Base-by-base conservation (phyloP, 2,113 vertebrate genomes). In the Hypanus sabinus region DNA sequence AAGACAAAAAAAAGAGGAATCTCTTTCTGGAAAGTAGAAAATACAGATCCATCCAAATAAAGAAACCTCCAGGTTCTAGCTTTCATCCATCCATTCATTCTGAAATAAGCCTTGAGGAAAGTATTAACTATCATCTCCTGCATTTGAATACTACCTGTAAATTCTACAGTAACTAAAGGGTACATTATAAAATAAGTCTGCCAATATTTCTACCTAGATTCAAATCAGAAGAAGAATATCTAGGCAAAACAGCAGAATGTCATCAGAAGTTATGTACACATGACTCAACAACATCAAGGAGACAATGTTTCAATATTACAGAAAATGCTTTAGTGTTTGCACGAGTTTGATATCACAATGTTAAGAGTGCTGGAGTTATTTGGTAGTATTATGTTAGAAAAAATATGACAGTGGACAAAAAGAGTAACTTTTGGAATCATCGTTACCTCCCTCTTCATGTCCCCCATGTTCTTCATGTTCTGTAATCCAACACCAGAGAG, bases 401-500 rank as follows among this genome's bases (percentile, higher is more conserved):
- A 46, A 85, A 85, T 46, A 24, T 85, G 79, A 4, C 46, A 27
- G 46, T 57, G 81, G 46, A 30, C 8, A 81, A 81, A 57, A 24
- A 30, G 57, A 85, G 81, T 57, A 24, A 85, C 55, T 30, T 60
- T 85, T 46, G 81, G 46, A 85, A 85, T 85, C 22, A 60, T 85
- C 38, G 33, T 91, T 91, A 91, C 88, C 88, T 91, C n/a, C 65
- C 33, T 65, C 88, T 36, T 20, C 62, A 22, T 85, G 16, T 87
- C 38, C 71, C 71, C 1, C 75, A 55, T 55, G 36, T 83, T 83
- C 87, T 16, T 68, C 62, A n/a, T 90, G 87, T 70, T 91, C 88
- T 91, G 33, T 70, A 91, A 91, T 70, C 33, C 88, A 91, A 70
- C 62, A 70, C 16, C 81, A 91, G 18, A 91, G 62, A 91, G 65